Percentiles rank a stretch among this genome's conserved stretches.
phyloP scores from a whole-genome alignment of 2,113 vertebrate genomes.

The Peromyscus maniculatus region DNA sequence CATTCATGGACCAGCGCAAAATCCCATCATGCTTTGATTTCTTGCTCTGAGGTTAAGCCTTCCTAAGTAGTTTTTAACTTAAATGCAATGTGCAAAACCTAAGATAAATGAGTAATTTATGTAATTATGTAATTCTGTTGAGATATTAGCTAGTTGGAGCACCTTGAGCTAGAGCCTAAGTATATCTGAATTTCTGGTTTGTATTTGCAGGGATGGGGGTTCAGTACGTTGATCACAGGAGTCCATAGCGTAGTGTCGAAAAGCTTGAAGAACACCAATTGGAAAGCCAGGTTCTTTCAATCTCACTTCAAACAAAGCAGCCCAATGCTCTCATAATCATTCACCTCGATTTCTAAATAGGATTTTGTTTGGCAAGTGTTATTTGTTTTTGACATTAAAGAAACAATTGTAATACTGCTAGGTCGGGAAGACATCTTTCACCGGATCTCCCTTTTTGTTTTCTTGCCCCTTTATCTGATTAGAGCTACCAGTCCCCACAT shows the following conservation, averaged over 20 bases:
- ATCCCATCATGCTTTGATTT: background rate
- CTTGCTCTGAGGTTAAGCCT: background rate
- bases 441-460: background rate
- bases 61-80: background rate
- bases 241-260: background rate
- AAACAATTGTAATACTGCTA: constrained; percentile 2
- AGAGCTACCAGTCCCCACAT: constrained; percentile 39
- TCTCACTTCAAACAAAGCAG: background rate
- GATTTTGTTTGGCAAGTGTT: constrained; percentile 61
- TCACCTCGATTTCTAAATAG: constrained; percentile 51
- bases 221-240: background rate
- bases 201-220: background rate
- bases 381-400: background rate
- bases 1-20: background rate
- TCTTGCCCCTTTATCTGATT: constrained; percentile 4
- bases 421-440: background rate
- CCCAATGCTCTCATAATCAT: background rate
- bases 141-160: background rate
- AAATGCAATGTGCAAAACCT: background rate
- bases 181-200: background rate
- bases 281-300: background rate
- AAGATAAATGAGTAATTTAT: background rate
- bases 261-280: background rate
- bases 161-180: background rate
- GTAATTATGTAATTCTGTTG: constrained; percentile 31